Percentiles rank a stretch among this genome's conserved stretches.
These are phyloP conservation scores for Hetaerina americana DNA, from an alignment of 1,140 invertebrate species.

Conservation along the genomic window DNA sequence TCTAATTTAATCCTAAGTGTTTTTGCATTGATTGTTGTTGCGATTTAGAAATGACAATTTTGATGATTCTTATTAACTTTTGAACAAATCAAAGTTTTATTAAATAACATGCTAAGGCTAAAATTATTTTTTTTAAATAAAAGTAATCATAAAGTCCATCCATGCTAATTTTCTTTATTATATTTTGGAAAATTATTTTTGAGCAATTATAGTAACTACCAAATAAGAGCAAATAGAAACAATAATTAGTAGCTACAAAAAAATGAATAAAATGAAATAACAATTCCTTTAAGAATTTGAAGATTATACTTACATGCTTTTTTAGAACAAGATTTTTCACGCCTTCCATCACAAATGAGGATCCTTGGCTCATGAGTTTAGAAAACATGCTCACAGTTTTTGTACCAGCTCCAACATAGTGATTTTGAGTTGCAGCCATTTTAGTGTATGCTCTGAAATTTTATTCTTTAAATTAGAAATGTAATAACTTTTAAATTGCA, in stretches of 20 bases:
- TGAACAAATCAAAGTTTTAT: not conserved
- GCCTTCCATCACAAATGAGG: conserved; percentile 98
- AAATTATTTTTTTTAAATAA: no score
- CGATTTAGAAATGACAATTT: no score
- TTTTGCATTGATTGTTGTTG: no score
- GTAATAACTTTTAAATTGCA: no score
- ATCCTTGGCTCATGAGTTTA: conserved; percentile 91
- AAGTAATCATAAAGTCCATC: no score
- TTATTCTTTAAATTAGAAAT: no score
- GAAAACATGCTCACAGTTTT: conserved; percentile 98
- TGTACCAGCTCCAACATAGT: conserved; percentile 86
- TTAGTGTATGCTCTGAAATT: conserved; percentile 60
- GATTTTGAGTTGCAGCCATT: conserved; percentile 53
- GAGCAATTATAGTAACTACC: no score
- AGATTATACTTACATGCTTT: conserved; percentile 61
- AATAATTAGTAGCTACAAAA: not conserved
- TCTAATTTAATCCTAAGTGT: no score
- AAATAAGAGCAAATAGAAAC: not conserved
- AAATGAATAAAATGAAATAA: not conserved
- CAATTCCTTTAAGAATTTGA: not conserved
- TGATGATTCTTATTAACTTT: no score
- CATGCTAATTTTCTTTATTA: no score
- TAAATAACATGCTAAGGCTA: no score
- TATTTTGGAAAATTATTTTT: no score
- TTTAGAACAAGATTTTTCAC: conserved; percentile 99